phyloP scores from a whole-genome alignment of 2,888 invertebrate species.

The Epinotia brunnichana region DNA sequence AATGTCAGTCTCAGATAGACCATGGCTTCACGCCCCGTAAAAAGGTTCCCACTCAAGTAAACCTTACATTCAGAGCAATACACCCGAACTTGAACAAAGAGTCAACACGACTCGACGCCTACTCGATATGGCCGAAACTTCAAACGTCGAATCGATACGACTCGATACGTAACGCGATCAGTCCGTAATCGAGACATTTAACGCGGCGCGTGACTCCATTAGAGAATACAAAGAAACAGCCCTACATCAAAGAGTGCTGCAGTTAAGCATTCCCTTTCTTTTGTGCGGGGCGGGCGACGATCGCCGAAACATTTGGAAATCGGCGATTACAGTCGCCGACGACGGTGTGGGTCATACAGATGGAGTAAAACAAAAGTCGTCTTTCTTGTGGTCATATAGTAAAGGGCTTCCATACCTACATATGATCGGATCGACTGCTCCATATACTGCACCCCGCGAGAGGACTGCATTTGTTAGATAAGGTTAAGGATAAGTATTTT shows the following conservation, averaged over 20 bases:
- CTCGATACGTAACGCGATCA: constrained; percentile 53
- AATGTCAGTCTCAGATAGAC: not conserved
- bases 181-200: constrained; percentile 68
- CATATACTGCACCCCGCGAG: no score
- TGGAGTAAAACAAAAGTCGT: no score
- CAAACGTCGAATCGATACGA: constrained; percentile 59
- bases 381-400: no score
- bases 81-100: constrained; percentile 17
- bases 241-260: constrained; percentile 61
- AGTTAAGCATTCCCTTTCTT: constrained; percentile 53
- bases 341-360: no score
- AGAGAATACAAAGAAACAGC: constrained; percentile 63
- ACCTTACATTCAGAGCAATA: constrained; percentile 2
- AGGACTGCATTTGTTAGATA: no score
- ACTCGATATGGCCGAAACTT: constrained; percentile 28
- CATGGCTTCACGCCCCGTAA: no score
- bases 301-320: constrained; percentile 8
- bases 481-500: no score
- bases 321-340: not conserved
- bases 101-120: not conserved
- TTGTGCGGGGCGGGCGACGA: constrained; percentile 46
- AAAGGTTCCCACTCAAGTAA: constrained; percentile 9
- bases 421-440: no score
- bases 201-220: constrained; percentile 73
- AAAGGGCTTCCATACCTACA: no score